phyloP scores from a whole-genome alignment of 1,140 invertebrate species.

The Chelonus insularis region DNA sequence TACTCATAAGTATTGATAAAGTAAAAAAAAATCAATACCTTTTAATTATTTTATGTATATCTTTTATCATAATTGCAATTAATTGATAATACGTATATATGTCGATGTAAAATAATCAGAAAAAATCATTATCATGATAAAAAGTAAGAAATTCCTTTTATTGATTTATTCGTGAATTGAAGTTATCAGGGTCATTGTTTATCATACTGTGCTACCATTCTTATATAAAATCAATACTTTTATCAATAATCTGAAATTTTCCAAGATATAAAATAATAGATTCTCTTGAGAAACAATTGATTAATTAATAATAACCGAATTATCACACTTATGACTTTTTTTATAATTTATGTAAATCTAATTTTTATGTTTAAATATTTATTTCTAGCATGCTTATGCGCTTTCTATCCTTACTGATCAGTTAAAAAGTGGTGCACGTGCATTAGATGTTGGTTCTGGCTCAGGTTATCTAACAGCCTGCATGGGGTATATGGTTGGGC shows the following conservation, averaged over 20 bases:
- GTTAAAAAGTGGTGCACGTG: slow-evolving; percentile 52
- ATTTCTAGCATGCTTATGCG: slow-evolving; percentile 57
- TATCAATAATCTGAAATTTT: slow-evolving; percentile 31
- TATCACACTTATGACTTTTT: too few species aligned
- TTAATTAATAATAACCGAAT: not conserved
- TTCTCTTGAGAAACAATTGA: not conserved
- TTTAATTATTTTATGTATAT: too few species aligned
- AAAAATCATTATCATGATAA: too few species aligned
- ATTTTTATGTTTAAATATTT: slow-evolving; percentile 3
- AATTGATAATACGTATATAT: too few species aligned
- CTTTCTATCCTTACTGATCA: slow-evolving; percentile 52
- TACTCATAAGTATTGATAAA: too few species aligned
- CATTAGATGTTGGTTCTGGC: slow-evolving; percentile 75
- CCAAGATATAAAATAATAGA: slow-evolving; percentile 12
- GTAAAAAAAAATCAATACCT: too few species aligned
- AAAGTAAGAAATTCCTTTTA: slow-evolving; percentile 10
- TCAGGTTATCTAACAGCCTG: slow-evolving; percentile 74
- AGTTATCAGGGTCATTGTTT: slow-evolving; percentile 38
- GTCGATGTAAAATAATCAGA: too few species aligned
- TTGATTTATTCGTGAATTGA: slow-evolving; percentile 31
- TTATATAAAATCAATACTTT: slow-evolving; percentile 31
- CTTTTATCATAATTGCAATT: too few species aligned
- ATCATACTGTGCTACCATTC: slow-evolving; percentile 29
- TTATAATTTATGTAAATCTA: not conserved
- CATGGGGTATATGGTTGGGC: slow-evolving; percentile 72